Evolutionary conservation across 92 coral and sea anemone species (phyloP).

Genomic region (Paragorgia papillata): DNA sequence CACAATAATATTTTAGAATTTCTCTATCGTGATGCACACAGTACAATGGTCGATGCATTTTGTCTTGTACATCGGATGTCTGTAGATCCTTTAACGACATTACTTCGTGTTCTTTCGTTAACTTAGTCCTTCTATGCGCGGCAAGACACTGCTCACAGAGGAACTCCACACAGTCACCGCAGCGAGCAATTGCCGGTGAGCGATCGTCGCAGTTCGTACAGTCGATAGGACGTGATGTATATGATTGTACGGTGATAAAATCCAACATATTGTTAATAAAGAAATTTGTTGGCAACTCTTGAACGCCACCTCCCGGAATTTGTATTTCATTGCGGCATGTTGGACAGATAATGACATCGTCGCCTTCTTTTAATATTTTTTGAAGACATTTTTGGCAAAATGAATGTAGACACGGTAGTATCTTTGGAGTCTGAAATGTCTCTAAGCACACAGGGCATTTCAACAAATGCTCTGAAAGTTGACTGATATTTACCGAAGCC

Average conservation of each 20-base stretch:
- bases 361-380: slow-evolving; percentile 78
- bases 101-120: slow-evolving; percentile 94
- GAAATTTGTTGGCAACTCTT: slow-evolving; percentile 85
- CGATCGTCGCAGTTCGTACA: slow-evolving; percentile 92
- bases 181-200: slow-evolving; percentile 79
- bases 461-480: slow-evolving; percentile 89
- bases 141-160: slow-evolving; percentile 90
- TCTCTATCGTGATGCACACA: slow-evolving; percentile 86
- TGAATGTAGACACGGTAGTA: slow-evolving; percentile 91
- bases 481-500: slow-evolving; percentile 99
- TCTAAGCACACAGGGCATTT: slow-evolving; percentile 96
- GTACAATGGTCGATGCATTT: slow-evolving; percentile 83
- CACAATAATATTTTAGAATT: slow-evolving; percentile 87
- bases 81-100: slow-evolving; percentile 84
- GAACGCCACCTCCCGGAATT: slow-evolving; percentile 84
- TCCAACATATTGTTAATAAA: slow-evolving; percentile 98
- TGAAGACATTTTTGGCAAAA: slow-evolving; percentile 88
- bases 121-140: slow-evolving; percentile 85
- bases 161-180: slow-evolving; percentile 96
- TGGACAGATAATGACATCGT: slow-evolving; percentile 78
- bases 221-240: slow-evolving; percentile 79
- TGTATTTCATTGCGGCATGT: slow-evolving; percentile 85
- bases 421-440: slow-evolving; percentile 86
- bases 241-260: slow-evolving; percentile 85
- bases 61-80: slow-evolving; percentile 67